These are phyloP conservation scores for Verasper variegatus DNA, from an alignment of 2,113 vertebrate species.

Conservation along the genomic window DNA sequence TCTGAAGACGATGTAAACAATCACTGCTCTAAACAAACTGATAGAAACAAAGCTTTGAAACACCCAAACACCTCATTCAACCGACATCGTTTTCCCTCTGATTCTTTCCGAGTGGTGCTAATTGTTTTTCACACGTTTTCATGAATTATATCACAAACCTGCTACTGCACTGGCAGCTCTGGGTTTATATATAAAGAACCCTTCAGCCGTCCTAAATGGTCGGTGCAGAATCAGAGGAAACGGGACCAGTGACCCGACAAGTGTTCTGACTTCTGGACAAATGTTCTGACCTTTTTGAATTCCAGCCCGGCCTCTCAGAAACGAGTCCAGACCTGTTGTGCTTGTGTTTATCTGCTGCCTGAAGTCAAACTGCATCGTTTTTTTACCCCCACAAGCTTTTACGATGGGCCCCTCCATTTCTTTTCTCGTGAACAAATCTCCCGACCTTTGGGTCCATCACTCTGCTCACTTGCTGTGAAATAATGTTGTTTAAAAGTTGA, in stretches of 20 bases:
- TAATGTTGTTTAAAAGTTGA: conserved; percentile 11
- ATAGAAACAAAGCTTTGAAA: too few relatives aligned
- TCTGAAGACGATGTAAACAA: too few relatives aligned
- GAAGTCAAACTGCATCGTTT: background rate
- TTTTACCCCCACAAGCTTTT: background rate
- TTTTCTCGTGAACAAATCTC: background rate
- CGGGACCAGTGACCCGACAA: background rate
- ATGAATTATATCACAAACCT: background rate
- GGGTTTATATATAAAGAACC: background rate
- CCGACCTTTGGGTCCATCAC: background rate
- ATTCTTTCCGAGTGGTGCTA: too few relatives aligned
- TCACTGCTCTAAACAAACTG: too few relatives aligned
- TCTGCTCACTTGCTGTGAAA: conserved; percentile 29
- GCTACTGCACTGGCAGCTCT: background rate
- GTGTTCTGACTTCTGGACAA: conserved; percentile 16
- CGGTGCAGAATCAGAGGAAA: too few relatives aligned
- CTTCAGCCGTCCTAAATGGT: conserved; percentile 5
- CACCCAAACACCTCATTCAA: too few relatives aligned
- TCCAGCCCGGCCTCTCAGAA: conserved; percentile 12
- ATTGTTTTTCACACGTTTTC: conserved; percentile 1
- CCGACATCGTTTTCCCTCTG: too few relatives aligned
- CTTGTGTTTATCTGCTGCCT: background rate
- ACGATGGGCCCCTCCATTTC: background rate
- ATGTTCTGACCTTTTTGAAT: conserved; percentile 8
- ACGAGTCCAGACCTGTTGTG: background rate